Percentiles rank a stretch among this genome's conserved stretches.
phyloP scores from a whole-genome alignment of 2,888 invertebrate species.

The Camponotus fellah region DNA sequence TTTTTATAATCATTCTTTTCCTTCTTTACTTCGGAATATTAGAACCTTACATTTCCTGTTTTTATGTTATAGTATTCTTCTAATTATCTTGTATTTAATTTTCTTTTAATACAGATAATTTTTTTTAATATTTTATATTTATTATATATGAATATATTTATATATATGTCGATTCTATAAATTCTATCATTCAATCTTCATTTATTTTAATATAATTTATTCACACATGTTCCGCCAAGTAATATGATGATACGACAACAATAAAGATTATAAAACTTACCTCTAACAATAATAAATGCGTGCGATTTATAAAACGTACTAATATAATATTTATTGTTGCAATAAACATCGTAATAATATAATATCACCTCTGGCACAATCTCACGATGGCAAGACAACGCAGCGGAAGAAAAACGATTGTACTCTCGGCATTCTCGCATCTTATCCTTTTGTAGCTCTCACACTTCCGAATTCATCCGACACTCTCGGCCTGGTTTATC shows the following conservation, averaged over 20 bases:
- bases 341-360: constrained; percentile 86
- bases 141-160: neutral
- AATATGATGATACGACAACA: neutral
- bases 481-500: neutral
- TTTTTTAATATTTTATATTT: neutral
- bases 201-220: constrained; percentile 10
- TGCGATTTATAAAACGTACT: constrained; percentile 85
- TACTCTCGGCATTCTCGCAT: constrained; percentile 71
- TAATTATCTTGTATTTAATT: neutral
- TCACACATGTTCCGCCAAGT: neutral
- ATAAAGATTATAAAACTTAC: constrained; percentile 14
- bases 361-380: constrained; percentile 86
- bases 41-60: neutral
- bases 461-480: constrained; percentile 42
- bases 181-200: neutral
- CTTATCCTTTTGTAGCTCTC: constrained; percentile 44
- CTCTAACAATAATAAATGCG: constrained; percentile 62
- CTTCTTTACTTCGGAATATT: neutral
- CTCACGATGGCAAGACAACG: constrained; percentile 86
- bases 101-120: neutral
- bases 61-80: neutral
- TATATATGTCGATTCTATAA: neutral
- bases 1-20: neutral
- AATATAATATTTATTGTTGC: constrained; percentile 86
- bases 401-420: constrained; percentile 77